Evolutionary conservation across 2,888 invertebrate species (phyloP), one percentile per base, ranked within the genome.

Genomic region (Thecophora atra): DNA sequence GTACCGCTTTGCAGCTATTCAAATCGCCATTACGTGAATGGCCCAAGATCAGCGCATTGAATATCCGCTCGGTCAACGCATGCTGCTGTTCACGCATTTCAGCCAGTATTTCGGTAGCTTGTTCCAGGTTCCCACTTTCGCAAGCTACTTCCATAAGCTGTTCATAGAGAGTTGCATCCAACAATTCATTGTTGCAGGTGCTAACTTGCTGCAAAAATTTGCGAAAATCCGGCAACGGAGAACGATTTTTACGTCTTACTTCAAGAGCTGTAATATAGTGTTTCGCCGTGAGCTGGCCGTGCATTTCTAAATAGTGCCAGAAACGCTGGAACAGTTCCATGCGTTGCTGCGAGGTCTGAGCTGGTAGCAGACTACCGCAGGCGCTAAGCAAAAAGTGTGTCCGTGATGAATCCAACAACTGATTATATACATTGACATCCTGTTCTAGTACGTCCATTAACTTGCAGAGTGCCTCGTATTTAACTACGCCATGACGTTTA

Each of bases 21-120:
- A 88, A 70, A 74, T 89, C 86, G 0, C 83, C 84, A 64, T 76
- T 81, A 1, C 80, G 79, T 0, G 82, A 81, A 81, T 92, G 89
- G 15, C 89, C 90, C 70, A 90, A 81, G 13, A 92, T 88, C 0
- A 93, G 85, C 0, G 89, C 87, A 77, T 90, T 90, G 70, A 91
- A 91, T 24, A 90, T 85, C 72, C 84, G 85, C 78, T 90, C 90
- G n/a, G 89, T 89, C 0, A 90, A 86, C 0, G 90, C 83, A 60
- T 89, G 82, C 1, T 85, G 85, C 21, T 85, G 84, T 1, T 87
- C 79, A 77, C 91, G 91, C 90, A 92, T 92, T 63, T 89, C 88
- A 2, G 89, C 85, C 70, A 93, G 85, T 7, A 92, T 86, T 65
- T 84, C 82, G 78, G 89, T 88, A 0, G 90, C 88, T 79, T 90